These are phyloP conservation scores for Orthosia incerta DNA, from an alignment of 2,888 invertebrate species.

Conservation along the genomic window DNA sequence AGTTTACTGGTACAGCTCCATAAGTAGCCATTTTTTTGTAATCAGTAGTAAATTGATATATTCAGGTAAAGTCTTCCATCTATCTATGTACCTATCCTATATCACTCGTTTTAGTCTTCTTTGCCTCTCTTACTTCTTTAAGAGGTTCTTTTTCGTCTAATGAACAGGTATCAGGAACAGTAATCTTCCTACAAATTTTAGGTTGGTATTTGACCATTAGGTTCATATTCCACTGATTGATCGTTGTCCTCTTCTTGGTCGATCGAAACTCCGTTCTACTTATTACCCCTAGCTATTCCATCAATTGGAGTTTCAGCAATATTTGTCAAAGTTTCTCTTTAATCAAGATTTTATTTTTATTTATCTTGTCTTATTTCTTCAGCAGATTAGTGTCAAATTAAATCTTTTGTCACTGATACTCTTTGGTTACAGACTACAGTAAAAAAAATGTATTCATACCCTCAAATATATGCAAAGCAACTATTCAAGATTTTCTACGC, in stretches of 20 bases:
- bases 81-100: background rate
- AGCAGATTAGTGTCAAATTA: background rate
- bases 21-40: background rate
- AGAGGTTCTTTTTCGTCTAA: background rate
- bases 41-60: background rate
- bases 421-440: background rate
- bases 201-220: background rate
- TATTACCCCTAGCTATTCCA: background rate
- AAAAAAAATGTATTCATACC: background rate
- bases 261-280: background rate
- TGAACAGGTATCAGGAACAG: no score
- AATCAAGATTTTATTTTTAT: no score
- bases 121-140: background rate
- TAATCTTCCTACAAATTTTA: no score
- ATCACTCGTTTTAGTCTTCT: background rate
- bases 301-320: background rate
- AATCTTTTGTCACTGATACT: background rate
- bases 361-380: background rate
- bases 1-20: background rate
- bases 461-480: slow-evolving; percentile 1
- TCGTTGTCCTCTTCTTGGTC: background rate
- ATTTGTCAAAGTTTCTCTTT: background rate
- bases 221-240: background rate
- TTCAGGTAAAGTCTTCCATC: background rate
- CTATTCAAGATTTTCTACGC: background rate